Evolutionary conservation across 2,888 invertebrate species (phyloP), one percentile per base, ranked within the genome.

Genomic region (Dascillus cervinus): DNA sequence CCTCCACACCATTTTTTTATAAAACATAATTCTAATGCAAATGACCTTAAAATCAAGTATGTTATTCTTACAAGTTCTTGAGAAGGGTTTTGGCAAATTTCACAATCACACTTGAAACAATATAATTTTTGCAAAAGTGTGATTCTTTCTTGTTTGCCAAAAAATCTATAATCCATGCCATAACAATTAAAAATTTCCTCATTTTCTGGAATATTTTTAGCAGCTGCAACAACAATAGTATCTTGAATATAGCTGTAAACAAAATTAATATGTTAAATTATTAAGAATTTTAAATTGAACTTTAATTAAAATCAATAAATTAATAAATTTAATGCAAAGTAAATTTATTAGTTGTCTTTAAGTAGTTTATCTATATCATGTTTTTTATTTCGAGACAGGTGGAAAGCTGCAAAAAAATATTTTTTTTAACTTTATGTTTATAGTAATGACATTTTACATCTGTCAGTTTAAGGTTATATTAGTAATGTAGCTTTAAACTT

Each of bases 161-260:
- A 77, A 33, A 78, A 71, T 19, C 77, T 73, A 42, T 73, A 82
- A 59, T 86, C 81, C 26, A 84, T 79, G 5, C 84, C 86, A 62
- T 94, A 94, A 56, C 89, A 89, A 64, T 91, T 91, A 44, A 73
- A 74, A 39, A 95, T 73, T 66, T 92, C 86, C 6, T 73, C 73
- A 3, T 81, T 82, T 13, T 65, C 50, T 1, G 61, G 43, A 17
- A 92, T 70, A 50, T 79, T 71, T 37, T 72, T 71, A 0, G 72
- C 63, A 4, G 87, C 79, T 50, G 79, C 76, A 2, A 89, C 80
- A 38, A 84, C 72, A 11, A 90, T 68, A 8, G 70, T 69, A 34
- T 76, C 72, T 29, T 80, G 79, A 58, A 79, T 72, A 60, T 84
- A 89, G 49, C 82, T 85, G 52, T 41, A 66, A 66, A 41, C 32